Evolutionary conservation across 2,888 invertebrate genomes (phyloP), one percentile per base, ranked within the genome.

Genomic region (Aquatica leii): DNA sequence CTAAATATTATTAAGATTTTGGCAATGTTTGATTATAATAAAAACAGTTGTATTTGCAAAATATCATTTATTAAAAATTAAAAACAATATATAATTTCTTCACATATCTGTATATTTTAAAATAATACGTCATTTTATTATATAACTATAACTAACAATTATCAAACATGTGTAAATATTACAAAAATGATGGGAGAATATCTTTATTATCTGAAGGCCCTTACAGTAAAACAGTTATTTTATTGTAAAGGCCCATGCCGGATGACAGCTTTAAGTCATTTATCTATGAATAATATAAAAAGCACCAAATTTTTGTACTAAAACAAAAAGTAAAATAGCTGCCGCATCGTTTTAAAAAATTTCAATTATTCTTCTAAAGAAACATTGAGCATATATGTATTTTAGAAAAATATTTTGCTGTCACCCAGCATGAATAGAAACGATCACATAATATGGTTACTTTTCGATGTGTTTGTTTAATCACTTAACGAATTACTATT

Each of bases 401-500:
- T 31, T 49, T 58, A 52, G 24, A 50, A 61, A 61, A 54, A 55
- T 55, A 61, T 17, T 41, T 49, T 55, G 8, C 8, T 57, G 62
- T 43, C 52, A 61, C 56, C 41, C 15, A 55, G 34, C 14, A 41
- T 37, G 48, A 43, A 58, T 41, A 52, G 17, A 18, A n/a, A n/a
- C n/a, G n/a, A 61, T 61, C 61, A 61, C 61, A 61, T 43, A 41
- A 61, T 20, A 21, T 62, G 46, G 43, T 62, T 57, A 52, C n/a
- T n/a, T 56, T 62, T 62, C 62, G 62, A 62, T 62, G 62, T 62
- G 57, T 62, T 41, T 55, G 57, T 79, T n/a, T 78, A 86, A 77
- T 88, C 88, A 79, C 87, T 87, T 71, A 87, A 81, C 18, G 88
- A 87, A 73, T 85, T 87, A 65, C 85, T 86, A 71, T 87, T 86